phyloP scores from a whole-genome alignment of 2,888 invertebrate species.

The Trissonchulus sp. region DNA sequence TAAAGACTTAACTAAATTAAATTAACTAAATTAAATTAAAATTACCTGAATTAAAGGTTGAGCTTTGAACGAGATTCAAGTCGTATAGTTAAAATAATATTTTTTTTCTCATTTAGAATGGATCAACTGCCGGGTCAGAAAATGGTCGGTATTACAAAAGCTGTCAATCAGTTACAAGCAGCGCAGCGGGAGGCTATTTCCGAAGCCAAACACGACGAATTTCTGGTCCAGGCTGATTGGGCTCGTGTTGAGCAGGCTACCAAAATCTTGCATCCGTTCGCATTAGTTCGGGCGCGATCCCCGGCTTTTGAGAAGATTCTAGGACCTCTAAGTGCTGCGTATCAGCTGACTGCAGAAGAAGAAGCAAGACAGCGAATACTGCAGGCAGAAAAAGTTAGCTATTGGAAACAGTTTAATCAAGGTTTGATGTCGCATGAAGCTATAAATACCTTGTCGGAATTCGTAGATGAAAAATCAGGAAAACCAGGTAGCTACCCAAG shows the following conservation, averaged over 20 bases:
- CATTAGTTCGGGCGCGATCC: too few species aligned
- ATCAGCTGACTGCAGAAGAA: slow-evolving; percentile 38
- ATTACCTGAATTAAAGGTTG: too few species aligned
- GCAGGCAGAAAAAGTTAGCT: slow-evolving; percentile 63
- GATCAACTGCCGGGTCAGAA: slow-evolving; percentile 19
- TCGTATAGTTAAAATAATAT: too few species aligned
- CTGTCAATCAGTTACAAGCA: slow-evolving; percentile 11
- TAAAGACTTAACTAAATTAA: too few species aligned
- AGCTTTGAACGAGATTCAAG: too few species aligned
- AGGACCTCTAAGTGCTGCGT: too few species aligned
- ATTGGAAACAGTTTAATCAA: slow-evolving; percentile 63
- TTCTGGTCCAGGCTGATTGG: slow-evolving; percentile 64
- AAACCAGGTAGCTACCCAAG: slow-evolving; percentile 44
- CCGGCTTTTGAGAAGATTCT: not conserved
- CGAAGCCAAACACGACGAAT: slow-evolving; percentile 62
- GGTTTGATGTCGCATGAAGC: slow-evolving; percentile 63
- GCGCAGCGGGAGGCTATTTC: not conserved
- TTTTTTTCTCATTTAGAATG: slow-evolving; percentile 9
- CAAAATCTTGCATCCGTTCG: slow-evolving; percentile 59
- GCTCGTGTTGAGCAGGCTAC: slow-evolving; percentile 59
- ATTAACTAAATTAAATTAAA: too few species aligned
- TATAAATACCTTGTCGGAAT: slow-evolving; percentile 59
- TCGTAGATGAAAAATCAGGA: slow-evolving; percentile 49
- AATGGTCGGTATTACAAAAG: not conserved
- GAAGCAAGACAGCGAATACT: slow-evolving; percentile 62